phyloP scores from a whole-genome alignment of 1,140 invertebrate species.

The Lordiphosa collinella region DNA sequence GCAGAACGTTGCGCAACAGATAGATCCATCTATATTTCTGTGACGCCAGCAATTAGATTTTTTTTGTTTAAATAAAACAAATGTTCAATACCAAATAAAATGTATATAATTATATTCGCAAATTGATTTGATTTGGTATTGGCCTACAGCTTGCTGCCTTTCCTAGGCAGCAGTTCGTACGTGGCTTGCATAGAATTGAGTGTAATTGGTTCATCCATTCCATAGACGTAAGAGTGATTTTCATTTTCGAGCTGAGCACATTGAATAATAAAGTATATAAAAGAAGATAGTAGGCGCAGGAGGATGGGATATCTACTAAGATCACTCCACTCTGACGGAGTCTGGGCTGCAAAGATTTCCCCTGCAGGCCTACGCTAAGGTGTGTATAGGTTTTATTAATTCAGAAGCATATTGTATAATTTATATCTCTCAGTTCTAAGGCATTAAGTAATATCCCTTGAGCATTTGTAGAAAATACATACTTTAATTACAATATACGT shows the following conservation, averaged over 20 bases:
- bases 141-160: constrained; percentile 6
- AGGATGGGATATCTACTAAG: background rate
- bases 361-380: constrained; percentile 6
- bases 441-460: constrained; percentile 47
- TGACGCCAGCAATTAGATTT: constrained; percentile 1
- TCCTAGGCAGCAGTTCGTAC: background rate
- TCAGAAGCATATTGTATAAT: constrained; percentile 24
- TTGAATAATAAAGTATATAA: constrained; percentile 33
- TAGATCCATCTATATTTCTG: background rate
- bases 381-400: constrained; percentile 27
- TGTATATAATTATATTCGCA: constrained; percentile 9
- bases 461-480: constrained; percentile 50
- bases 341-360: background rate
- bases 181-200: constrained; percentile 15
- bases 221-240: constrained; percentile 52
- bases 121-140: constrained; percentile 4
- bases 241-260: constrained; percentile 18
- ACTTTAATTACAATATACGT: constrained; percentile 64
- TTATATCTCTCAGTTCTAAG: constrained; percentile 34
- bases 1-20: background rate
- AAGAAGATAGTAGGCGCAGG: background rate
- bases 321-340: no score
- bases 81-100: constrained; percentile 20
- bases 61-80: constrained; percentile 12
- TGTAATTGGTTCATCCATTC: constrained; percentile 61